Base-by-base conservation (phyloP, 2,888 invertebrate species). In the Ochropacha duplaris region DNA sequence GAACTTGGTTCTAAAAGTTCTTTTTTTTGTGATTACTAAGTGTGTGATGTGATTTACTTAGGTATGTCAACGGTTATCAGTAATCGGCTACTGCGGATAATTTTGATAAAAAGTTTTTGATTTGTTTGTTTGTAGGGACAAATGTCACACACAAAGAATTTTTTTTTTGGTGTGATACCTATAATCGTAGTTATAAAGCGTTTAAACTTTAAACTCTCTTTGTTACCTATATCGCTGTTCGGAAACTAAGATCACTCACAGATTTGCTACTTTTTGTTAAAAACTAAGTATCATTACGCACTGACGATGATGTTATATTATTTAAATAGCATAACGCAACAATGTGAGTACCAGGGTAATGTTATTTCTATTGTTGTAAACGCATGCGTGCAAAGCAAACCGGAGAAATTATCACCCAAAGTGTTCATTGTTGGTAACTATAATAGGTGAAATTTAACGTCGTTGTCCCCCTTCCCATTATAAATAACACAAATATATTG, bases 381-480 rank as follows among this genome's bases (percentile, higher is more conserved):
- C 73, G 63, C 60, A 55, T 67, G 71, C 74, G 72, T 75, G 73
- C 66, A 67, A 66, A 72, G 76, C 72, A 72, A 44, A 44, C 19
- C 65, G 76, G 69, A 79, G 74, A 74, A 76, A 79, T 81, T 73
- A 80, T 71, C 74, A 68, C 71, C 65, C 44, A 44, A 73, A 79
- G 69, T 72, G 73, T 59, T 69, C 68, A 83, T 85, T 86, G 83
- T 84, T 74, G 71, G 65, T 69, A 59, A 66, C 63, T 56, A 69
- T 79, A 78, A 79, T 72, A 58, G 73, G 84, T 82, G 81, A 81
- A 74, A 69, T 70, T 79, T 54, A 44, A 44, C 44, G 16, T 61
- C 61, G 82, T 83, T 84, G 84, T 86, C 77, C 78, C 73, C 78
- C 75, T 79, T 78, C 78, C 80, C 72, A 59, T 58, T 58, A 31